These are phyloP conservation scores for Cremastobaeus sp. DNA, from an alignment of 2,888 invertebrate species.

Conservation along the genomic window DNA sequence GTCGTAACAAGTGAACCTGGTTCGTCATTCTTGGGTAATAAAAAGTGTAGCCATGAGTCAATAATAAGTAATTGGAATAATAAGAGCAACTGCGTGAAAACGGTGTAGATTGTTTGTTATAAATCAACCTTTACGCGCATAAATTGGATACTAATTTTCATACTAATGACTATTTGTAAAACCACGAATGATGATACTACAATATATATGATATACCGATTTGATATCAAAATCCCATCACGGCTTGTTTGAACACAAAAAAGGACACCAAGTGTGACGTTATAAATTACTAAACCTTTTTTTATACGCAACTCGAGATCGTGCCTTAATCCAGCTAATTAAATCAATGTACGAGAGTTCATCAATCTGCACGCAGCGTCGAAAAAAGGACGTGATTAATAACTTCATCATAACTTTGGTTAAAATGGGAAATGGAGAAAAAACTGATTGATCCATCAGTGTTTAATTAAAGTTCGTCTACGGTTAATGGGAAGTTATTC, in stretches of 20 bases:
- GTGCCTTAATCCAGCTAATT: not conserved
- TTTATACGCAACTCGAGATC: slow-evolving; percentile 8
- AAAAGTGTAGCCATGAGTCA: too few relatives aligned
- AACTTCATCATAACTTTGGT: slow-evolving; percentile 20
- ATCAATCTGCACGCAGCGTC: not conserved
- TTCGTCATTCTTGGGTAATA: too few relatives aligned
- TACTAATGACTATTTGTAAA: slow-evolving; percentile 6
- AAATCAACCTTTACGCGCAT: too few relatives aligned
- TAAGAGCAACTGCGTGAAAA: too few relatives aligned
- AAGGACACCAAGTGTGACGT: slow-evolving; percentile 16
- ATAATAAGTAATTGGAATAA: too few relatives aligned
- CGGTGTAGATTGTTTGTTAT: too few relatives aligned
- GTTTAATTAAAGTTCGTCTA: slow-evolving; percentile 11
- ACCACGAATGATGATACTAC: slow-evolving; percentile 14
- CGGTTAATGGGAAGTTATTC: not conserved
- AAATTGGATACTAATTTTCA: slow-evolving; percentile 16
- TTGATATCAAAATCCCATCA: slow-evolving; percentile 13
- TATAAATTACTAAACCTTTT: slow-evolving; percentile 14
- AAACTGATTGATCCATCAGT: slow-evolving; percentile 10
- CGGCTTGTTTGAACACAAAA: not conserved
- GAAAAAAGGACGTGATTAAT: slow-evolving; percentile 2
- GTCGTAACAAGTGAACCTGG: slow-evolving; percentile 10
- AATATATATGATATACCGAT: not conserved
- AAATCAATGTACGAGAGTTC: slow-evolving; percentile 4
- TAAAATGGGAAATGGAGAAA: slow-evolving; percentile 15